These are phyloP conservation scores for Microcaecilia unicolor DNA, from an alignment of 2,797 vertebrate genomes.

Conservation along the genomic window DNA sequence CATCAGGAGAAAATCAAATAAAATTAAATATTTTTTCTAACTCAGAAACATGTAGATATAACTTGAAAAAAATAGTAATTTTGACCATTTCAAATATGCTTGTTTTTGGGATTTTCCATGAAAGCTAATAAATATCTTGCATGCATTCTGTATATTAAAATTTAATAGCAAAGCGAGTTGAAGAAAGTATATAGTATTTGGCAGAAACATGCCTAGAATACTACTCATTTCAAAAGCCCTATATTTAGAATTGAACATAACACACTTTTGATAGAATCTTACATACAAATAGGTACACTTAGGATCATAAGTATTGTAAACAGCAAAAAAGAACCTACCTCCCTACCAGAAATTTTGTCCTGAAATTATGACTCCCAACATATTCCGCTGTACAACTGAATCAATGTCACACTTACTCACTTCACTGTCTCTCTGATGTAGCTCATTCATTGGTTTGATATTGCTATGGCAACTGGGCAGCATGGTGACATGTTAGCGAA, in stretches of 20 bases:
- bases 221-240: not conserved
- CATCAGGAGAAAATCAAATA: not conserved
- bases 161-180: not conserved
- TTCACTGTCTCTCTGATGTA: constrained; percentile 74
- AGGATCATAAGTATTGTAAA: constrained; percentile 1
- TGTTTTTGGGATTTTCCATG: too few species aligned
- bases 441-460: constrained; percentile 85
- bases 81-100: too few species aligned
- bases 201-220: not conserved
- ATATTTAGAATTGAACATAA: constrained; percentile 4
- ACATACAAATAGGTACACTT: constrained; percentile 20
- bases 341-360: constrained; percentile 57
- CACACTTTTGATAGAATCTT: constrained; percentile 3
- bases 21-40: not conserved
- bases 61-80: not conserved
- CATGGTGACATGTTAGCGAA: constrained; percentile 49
- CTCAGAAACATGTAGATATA: not conserved
- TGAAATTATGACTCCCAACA: constrained; percentile 55
- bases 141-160: not conserved
- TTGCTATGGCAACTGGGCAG: constrained; percentile 80
- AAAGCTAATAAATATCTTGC: not conserved
- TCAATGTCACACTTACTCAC: constrained; percentile 92
- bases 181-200: constrained; percentile 9
- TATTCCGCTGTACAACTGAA: constrained; percentile 71
- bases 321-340: constrained; percentile 48